A percentile compares a stretch with the other conserved stretches of the same genome.
Evolutionary conservation across 2,113 vertebrate species (phyloP).

Genomic region (Burhinus oedicnemus): DNA sequence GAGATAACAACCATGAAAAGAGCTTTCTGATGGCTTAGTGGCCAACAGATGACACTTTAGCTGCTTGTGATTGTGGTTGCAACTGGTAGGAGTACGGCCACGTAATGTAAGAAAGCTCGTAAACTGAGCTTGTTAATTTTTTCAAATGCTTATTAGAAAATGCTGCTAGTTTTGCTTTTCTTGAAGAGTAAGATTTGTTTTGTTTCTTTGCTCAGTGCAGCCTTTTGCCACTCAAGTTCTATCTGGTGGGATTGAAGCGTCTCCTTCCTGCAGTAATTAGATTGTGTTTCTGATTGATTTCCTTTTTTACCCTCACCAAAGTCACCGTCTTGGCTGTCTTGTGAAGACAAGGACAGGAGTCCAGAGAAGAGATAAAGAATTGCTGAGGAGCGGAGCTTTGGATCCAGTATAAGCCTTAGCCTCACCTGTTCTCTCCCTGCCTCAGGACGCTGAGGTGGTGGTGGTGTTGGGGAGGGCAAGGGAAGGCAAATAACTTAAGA

Average conservation of each 20-base stretch:
- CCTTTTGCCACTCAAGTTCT: background rate
- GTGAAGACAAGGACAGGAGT: background rate
- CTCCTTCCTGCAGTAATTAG: background rate
- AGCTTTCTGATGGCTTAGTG: background rate
- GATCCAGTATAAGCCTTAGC: background rate
- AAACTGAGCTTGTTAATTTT: background rate
- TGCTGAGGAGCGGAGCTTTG: background rate
- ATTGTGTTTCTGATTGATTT: background rate
- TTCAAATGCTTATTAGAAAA: background rate
- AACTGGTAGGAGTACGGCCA: background rate
- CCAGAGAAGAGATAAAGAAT: background rate
- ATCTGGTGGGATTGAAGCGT: background rate
- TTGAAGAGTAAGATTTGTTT: background rate
- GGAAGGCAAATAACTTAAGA: background rate
- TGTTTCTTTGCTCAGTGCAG: background rate
- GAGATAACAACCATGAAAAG: background rate
- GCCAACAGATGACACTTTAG: background rate
- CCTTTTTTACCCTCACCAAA: background rate
- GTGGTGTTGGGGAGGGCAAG: background rate
- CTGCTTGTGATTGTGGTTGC: background rate
- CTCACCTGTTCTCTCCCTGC: background rate
- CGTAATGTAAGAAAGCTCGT: background rate
- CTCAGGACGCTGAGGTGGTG: background rate
- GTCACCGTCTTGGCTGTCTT: background rate
- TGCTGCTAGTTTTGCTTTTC: background rate